Percentiles rank a stretch among this genome's conserved stretches.
phyloP scores from a whole-genome alignment of 2,113 vertebrate genomes.

The Datnioides undecimradiatus region DNA sequence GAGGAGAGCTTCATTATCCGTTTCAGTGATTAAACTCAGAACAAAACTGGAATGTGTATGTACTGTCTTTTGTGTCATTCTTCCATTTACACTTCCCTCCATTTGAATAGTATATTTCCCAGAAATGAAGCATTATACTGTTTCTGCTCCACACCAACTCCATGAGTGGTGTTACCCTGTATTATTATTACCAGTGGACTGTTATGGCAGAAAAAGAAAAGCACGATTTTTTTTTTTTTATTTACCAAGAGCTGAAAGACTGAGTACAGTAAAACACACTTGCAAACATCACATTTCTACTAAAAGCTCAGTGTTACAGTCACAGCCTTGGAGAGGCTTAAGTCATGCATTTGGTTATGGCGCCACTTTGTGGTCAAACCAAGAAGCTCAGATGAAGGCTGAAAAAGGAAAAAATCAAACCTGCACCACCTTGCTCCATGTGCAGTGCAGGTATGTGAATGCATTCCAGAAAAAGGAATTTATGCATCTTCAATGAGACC shows the following conservation, averaged over 20 bases:
- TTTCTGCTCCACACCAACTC: not conserved
- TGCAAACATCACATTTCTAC: not conserved
- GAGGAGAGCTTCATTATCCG: constrained; percentile 77
- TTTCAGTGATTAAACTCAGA: constrained; percentile 85
- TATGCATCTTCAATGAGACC: not conserved
- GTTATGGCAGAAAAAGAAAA: not conserved
- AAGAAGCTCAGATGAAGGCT: constrained; percentile 21
- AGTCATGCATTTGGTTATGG: constrained; percentile 31
- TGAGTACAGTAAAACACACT: not conserved
- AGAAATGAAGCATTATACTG: not conserved
- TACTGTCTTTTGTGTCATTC: constrained; percentile 47
- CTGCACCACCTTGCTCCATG: not conserved
- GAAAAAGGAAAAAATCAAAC: not conserved
- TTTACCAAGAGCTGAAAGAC: not conserved
- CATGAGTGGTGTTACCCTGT: not conserved
- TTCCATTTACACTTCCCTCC: constrained; percentile 10
- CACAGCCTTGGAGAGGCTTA: not conserved
- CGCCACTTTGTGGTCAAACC: constrained; percentile 56
- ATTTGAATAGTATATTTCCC: not conserved
- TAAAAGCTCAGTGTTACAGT: not conserved
- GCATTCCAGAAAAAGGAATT: not conserved
- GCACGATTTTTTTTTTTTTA: not conserved
- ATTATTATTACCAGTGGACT: not conserved
- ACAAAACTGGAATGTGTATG: constrained; percentile 75
- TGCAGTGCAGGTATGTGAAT: not conserved